Percentiles rank a stretch among this genome's conserved stretches.
phyloP scores from a whole-genome alignment of 2,113 vertebrate species.

The Chrysemys picta region DNA sequence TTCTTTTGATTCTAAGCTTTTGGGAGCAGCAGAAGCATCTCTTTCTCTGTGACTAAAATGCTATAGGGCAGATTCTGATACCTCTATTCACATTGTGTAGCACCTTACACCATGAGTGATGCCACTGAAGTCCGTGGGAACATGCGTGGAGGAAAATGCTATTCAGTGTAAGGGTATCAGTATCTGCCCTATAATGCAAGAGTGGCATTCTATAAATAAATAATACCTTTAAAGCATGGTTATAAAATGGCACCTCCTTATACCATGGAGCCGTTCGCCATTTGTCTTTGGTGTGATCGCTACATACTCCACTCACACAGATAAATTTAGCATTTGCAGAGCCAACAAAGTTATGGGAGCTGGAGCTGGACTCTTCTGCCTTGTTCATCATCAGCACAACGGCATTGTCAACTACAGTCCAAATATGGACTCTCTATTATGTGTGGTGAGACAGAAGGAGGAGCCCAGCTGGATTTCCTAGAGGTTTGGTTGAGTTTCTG shows the following conservation, averaged over 20 bases:
- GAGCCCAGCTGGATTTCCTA: background rate
- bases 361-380: background rate
- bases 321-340: background rate
- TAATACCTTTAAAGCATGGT: background rate
- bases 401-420: background rate
- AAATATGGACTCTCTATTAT: background rate
- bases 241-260: background rate
- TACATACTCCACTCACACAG: background rate
- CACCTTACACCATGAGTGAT: background rate
- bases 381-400: background rate
- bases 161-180: background rate
- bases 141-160: background rate
- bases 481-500: background rate
- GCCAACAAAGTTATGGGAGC: background rate
- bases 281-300: background rate
- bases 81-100: background rate
- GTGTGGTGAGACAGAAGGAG: background rate
- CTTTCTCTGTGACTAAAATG: background rate
- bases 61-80: background rate
- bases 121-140: background rate
- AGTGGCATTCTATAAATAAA: background rate
- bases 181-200: background rate
- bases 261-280: background rate
- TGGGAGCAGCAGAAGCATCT: rapidly evolving
- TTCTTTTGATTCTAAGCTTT: background rate